Base-by-base conservation (phyloP, 2,888 invertebrate genomes). In the Papilio elwesi region DNA sequence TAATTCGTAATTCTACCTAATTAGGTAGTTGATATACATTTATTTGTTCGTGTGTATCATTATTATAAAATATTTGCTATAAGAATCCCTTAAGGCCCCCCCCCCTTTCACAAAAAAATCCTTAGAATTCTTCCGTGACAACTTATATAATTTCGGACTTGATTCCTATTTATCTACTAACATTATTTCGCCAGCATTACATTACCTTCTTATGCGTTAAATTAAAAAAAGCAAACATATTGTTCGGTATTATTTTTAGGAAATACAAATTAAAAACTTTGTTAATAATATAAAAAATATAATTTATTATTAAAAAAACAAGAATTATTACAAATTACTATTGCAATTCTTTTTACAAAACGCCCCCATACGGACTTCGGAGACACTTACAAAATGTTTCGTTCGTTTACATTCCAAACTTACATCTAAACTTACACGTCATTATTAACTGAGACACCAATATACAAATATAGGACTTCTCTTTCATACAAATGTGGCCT, bases 241-340 rank as follows among this genome's bases (percentile, higher is more conserved):
- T 4, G 26, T 16, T 11, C 26, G 57, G 26, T 57, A 11, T 15
- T 57, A 16, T 47, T n/a, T 8, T 52, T 43, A 51, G 9, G 43
- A n/a, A 5, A 10, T 1, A 11, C 15, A 53, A 75, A 78, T 74
- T 36, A 74, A 66, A 76, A 70, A 70, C 51, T 64, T 51, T 72
- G 48, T 75, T 70, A 74, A 72, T 75, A 75, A 76, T 84, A 83
- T 86, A 89, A 90, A 90, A 91, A 93, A 89, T 92, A 93, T 93
- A 93, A 93, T 93, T 93, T 93, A 93, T 90, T 92, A 89, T 87
- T 87, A 87, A 90, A 26, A n/a, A 68, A 92, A 92, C 90, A 89
- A 90, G 87, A 73, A 87, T 88, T 81, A 84, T 88, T 91, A 93
- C 90, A 92, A 90, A 92, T 70, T 70, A 87, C 79, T 79, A 79